phyloP scores from a whole-genome alignment of 30 jellyfish, hydroid and myxozoan genomes.

The Mastigias papua region DNA sequence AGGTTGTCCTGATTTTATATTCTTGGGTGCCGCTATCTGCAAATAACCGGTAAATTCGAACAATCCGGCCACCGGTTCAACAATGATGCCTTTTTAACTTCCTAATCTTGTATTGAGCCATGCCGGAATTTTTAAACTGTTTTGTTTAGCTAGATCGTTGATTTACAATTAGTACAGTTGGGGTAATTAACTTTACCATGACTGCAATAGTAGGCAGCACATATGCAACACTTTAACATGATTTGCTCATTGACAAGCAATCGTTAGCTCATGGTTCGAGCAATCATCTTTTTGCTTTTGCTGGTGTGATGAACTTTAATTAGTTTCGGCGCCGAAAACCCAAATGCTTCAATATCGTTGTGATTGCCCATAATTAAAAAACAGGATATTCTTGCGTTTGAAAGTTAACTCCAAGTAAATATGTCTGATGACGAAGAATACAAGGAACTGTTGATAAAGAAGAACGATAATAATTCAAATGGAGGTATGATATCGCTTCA shows the following conservation, averaged over 20 bases:
- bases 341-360: not conserved
- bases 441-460: constrained; percentile 20
- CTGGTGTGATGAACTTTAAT: constrained; percentile 6
- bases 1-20: not conserved
- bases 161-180: no score
- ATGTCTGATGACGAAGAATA: constrained; percentile 37
- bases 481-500: no score
- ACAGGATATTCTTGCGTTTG: not conserved
- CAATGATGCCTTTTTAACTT: not conserved
- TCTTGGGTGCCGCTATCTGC: not conserved
- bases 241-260: not conserved
- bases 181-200: not conserved
- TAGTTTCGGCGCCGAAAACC: not conserved
- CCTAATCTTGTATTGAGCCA: not conserved
- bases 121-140: not conserved
- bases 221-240: not conserved
- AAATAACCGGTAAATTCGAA: not conserved
- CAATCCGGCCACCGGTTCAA: constrained; percentile 1
- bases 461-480: no score
- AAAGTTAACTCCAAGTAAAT: not conserved
- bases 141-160: no score
- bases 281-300: not conserved
- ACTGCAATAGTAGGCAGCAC: not conserved
- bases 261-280: not conserved
- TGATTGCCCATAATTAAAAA: not conserved